phyloP scores from a whole-genome alignment of 1,140 invertebrate species.

The Drosophila asahinai region DNA sequence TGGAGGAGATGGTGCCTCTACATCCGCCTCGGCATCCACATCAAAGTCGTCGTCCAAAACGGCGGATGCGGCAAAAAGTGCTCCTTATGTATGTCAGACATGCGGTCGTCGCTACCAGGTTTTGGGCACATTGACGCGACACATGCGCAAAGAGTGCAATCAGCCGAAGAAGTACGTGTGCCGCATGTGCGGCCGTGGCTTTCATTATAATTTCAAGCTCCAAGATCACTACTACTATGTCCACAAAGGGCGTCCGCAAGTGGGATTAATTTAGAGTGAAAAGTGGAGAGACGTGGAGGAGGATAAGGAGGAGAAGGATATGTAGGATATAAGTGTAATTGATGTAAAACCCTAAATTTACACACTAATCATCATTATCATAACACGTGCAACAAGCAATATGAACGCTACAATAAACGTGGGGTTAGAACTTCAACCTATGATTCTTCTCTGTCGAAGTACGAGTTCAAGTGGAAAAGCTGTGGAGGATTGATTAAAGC shows the following conservation, averaged over 20 bases:
- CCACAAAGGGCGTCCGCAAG: constrained; percentile 62
- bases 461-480: background rate
- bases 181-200: constrained; percentile 85
- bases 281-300: background rate
- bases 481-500: background rate
- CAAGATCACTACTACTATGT: constrained; percentile 81
- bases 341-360: constrained; percentile 24
- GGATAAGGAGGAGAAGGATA: background rate
- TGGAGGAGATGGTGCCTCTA: constrained; percentile 20
- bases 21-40: constrained; percentile 3
- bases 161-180: constrained; percentile 86
- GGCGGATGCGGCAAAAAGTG: constrained; percentile 23
- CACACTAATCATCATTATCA: constrained; percentile 11
- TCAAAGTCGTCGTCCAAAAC: constrained; percentile 21
- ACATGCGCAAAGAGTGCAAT: constrained; percentile 86
- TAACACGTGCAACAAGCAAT: background rate
- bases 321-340: constrained; percentile 28
- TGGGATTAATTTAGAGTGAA: constrained; percentile 35
- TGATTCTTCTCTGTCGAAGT: constrained; percentile 16
- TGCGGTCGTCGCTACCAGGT: constrained; percentile 87
- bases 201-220: constrained; percentile 86
- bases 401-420: constrained; percentile 31
- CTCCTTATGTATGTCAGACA: constrained; percentile 86
- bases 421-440: constrained; percentile 30
- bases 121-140: constrained; percentile 86